Evolutionary conservation across 1,140 invertebrate species (phyloP).

Genomic region (Linepithema humile): DNA sequence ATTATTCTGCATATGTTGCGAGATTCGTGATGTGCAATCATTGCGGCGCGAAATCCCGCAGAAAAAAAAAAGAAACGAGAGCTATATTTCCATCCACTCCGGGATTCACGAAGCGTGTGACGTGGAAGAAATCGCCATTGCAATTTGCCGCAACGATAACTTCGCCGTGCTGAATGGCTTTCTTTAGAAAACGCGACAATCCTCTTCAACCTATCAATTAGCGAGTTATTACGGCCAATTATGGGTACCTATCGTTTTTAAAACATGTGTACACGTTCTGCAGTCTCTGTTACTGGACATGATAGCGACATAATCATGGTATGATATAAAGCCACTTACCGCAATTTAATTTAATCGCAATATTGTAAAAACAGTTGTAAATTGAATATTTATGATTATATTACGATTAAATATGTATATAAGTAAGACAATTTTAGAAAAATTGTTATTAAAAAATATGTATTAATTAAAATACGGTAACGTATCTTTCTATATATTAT

Average conservation of each 20-base stretch:
- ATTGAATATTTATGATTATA: background rate
- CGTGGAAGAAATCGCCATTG: slow-evolving; percentile 56
- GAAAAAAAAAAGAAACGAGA: slow-evolving; percentile 28
- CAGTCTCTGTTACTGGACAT: background rate
- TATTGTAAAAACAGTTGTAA: background rate
- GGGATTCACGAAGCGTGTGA: slow-evolving; percentile 37
- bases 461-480: too few relatives aligned
- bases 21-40: slow-evolving; percentile 8
- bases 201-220: slow-evolving; percentile 75
- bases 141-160: slow-evolving; percentile 42
- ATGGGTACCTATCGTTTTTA: slow-evolving; percentile 69
- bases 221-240: slow-evolving; percentile 69
- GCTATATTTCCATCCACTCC: background rate
- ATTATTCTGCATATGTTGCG: slow-evolving; percentile 11
- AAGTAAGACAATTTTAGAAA: background rate
- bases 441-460: too few relatives aligned
- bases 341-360: slow-evolving; percentile 9
- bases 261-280: slow-evolving; percentile 42
- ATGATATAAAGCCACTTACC: background rate
- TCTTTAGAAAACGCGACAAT: slow-evolving; percentile 75
- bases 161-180: slow-evolving; percentile 66
- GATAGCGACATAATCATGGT: background rate
- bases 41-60: background rate
- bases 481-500: too few relatives aligned
- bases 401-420: background rate